Evolutionary conservation across 2,888 invertebrate species (phyloP).

Genomic region (Perdita meconis): DNA sequence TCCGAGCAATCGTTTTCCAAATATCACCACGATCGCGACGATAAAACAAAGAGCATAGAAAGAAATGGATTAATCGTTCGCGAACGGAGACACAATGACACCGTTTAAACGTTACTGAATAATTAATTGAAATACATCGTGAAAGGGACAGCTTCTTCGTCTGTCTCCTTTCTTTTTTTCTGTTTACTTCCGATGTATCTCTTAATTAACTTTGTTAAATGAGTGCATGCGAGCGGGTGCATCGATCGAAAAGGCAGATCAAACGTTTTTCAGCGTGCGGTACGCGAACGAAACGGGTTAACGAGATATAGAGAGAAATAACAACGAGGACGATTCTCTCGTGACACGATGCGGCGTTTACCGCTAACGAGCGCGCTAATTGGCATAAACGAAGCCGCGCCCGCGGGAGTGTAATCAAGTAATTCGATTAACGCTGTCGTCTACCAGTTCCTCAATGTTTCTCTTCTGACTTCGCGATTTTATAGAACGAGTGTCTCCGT

Average conservation of each 20-base stretch:
- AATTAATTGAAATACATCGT: conserved; percentile 41
- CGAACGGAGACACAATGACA: background rate
- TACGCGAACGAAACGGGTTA: conserved; percentile 36
- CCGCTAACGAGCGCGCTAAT: conserved; percentile 77
- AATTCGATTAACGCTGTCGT: conserved; percentile 61
- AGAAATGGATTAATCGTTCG: background rate
- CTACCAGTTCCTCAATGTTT: conserved; percentile 47
- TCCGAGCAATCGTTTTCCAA: background rate
- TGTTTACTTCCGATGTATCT: conserved; percentile 28
- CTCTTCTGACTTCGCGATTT: conserved; percentile 34
- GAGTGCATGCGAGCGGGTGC: conserved; percentile 22
- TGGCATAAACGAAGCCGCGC: conserved; percentile 74
- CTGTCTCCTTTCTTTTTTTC: background rate
- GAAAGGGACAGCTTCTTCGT: background rate
- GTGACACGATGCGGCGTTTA: conserved; percentile 68
- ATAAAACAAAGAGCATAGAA: background rate
- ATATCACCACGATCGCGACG: background rate
- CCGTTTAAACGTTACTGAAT: conserved; percentile 9
- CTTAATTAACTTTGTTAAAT: conserved; percentile 50
- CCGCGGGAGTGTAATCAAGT: conserved; percentile 66
- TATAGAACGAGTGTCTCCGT: too few species aligned
- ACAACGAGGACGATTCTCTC: conserved; percentile 61
- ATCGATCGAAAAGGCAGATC: conserved; percentile 45
- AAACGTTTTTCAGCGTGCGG: conserved; percentile 42
- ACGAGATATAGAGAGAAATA: conserved; percentile 59